These are phyloP conservation scores for Parnassius apollo DNA, from an alignment of 2,888 invertebrate species.

Conservation along the genomic window DNA sequence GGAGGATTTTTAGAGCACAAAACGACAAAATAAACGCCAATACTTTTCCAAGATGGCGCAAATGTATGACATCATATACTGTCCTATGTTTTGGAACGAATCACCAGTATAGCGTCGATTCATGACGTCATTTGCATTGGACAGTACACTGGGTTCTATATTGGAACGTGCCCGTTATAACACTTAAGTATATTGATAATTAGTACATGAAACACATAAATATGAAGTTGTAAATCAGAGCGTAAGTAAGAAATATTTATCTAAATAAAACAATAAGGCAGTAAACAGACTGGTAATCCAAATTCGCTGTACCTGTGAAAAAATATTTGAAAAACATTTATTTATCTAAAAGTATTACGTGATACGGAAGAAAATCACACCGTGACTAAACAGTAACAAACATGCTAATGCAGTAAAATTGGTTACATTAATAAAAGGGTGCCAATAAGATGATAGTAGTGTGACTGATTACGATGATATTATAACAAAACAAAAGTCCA, in stretches of 20 bases:
- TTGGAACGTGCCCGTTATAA: not conserved
- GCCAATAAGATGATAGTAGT: conserved; percentile 22
- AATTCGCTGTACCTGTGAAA: conserved; percentile 20
- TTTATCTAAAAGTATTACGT: conserved; percentile 1
- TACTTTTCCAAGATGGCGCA: no score
- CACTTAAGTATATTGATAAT: conserved; percentile 2
- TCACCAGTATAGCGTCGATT: no score
- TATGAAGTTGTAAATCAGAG: not conserved
- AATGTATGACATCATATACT: no score
- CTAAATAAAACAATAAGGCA: not conserved
- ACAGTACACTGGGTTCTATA: no score
- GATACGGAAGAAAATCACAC: conserved; percentile 13
- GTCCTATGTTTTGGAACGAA: no score
- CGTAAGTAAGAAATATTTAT: not conserved
- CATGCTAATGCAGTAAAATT: conserved; percentile 23
- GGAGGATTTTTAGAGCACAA: no score
- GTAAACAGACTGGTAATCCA: conserved; percentile 11
- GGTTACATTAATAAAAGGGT: conserved; percentile 15
- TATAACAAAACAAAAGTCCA: conserved; percentile 7
- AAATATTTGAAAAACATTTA: conserved; percentile 5
- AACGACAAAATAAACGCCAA: no score
- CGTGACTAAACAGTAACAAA: conserved; percentile 19
- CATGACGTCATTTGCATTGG: no score
- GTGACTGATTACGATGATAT: conserved; percentile 16
- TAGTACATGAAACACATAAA: not conserved